These are phyloP conservation scores for Polyodon spathula DNA, from an alignment of 2,113 vertebrate genomes.

Conservation along the genomic window DNA sequence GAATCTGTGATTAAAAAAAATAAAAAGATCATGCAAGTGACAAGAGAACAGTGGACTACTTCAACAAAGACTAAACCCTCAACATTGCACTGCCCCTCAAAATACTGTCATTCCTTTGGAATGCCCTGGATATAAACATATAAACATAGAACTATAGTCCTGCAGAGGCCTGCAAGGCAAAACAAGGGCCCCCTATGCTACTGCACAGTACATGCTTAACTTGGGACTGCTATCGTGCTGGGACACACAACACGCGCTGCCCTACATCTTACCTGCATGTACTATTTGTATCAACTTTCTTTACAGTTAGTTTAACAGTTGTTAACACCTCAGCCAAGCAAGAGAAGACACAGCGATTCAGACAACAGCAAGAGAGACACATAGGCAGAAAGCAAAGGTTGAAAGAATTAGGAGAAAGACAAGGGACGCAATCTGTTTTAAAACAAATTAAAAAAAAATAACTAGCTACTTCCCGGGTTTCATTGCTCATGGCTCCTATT, in stretches of 20 bases:
- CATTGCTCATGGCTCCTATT: too few relatives aligned
- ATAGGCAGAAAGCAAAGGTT: conserved; percentile 38
- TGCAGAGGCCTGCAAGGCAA: too few relatives aligned
- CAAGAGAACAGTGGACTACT: neutral
- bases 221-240: conserved; percentile 6
- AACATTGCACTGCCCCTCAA: too few relatives aligned
- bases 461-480: too few relatives aligned
- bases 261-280: conserved; percentile 71
- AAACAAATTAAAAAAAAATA: too few relatives aligned
- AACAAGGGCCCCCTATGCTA: neutral
- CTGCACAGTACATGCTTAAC: neutral
- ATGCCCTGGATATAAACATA: too few relatives aligned
- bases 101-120: too few relatives aligned
- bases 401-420: neutral
- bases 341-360: conserved; percentile 57
- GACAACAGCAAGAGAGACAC: conserved; percentile 41
- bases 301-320: conserved; percentile 78
- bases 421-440: too few relatives aligned
- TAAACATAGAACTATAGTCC: too few relatives aligned
- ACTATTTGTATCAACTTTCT: conserved; percentile 78
- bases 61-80: too few relatives aligned
- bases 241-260: conserved; percentile 33
- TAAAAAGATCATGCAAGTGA: conserved; percentile 2
- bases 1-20: conserved; percentile 53
- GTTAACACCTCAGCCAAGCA: conserved; percentile 58